These are phyloP conservation scores for Corythaeola cristata DNA, from an alignment of 2,113 vertebrate species.

Conservation along the genomic window DNA sequence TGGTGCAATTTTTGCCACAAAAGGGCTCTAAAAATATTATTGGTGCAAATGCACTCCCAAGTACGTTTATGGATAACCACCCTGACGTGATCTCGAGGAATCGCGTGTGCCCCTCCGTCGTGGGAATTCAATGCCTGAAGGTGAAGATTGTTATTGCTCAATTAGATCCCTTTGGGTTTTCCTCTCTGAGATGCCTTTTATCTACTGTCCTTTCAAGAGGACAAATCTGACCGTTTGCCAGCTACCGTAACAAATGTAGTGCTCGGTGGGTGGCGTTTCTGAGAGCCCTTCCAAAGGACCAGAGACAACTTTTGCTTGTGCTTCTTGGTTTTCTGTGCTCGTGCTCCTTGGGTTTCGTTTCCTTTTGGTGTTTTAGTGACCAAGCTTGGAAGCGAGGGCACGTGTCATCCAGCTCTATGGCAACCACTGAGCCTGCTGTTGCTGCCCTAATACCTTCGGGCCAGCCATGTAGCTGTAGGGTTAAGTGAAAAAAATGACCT, in stretches of 20 bases:
- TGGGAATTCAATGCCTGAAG: rapidly evolving
- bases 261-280: background rate
- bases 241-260: background rate
- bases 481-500: background rate
- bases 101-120: rapidly evolving
- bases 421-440: background rate
- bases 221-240: background rate
- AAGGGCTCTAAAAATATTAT: background rate
- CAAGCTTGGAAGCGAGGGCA: background rate
- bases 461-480: no score
- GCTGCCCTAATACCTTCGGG: background rate
- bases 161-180: background rate
- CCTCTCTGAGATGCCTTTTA: background rate
- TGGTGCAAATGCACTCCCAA: background rate
- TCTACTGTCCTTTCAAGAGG: background rate
- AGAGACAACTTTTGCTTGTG: background rate
- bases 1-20: rapidly evolving
- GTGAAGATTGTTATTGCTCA: background rate
- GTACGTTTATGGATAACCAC: rapidly evolving
- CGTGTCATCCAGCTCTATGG: background rate
- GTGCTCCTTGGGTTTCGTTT: background rate
- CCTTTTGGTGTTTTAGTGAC: background rate
- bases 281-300: background rate
- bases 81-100: background rate
- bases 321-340: background rate